phyloP scores from a whole-genome alignment of 2,113 vertebrate genomes.

The Candoia aspera region DNA sequence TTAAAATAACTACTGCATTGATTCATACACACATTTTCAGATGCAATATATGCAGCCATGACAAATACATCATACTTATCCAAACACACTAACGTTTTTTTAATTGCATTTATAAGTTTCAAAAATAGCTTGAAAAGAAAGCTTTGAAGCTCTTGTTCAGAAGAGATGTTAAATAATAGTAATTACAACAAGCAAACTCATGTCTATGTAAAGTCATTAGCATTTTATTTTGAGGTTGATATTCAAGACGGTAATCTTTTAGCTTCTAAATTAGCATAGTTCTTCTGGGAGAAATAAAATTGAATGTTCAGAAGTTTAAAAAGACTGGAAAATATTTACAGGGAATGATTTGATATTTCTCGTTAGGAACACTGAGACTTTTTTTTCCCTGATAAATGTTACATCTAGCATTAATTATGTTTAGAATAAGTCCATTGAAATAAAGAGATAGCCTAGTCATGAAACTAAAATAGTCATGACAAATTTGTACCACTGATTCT shows the following conservation, averaged over 20 bases:
- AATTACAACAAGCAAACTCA: slow-evolving; percentile 29
- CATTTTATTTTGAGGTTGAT: slow-evolving; percentile 42
- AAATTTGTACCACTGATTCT: not conserved
- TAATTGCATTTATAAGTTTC: not conserved
- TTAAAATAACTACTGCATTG: not conserved
- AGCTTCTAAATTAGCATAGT: slow-evolving; percentile 49
- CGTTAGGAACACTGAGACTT: not conserved
- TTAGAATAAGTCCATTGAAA: not conserved
- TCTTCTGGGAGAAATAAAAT: not conserved
- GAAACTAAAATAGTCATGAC: not conserved
- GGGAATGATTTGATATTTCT: not conserved
- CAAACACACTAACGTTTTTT: not conserved
- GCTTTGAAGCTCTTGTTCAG: slow-evolving; percentile 1
- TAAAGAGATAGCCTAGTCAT: not conserved
- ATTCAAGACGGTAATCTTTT: slow-evolving; percentile 34
- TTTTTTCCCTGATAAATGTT: not conserved
- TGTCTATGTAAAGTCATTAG: not conserved
- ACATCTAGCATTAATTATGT: not conserved
- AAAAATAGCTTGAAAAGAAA: not conserved
- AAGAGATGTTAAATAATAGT: slow-evolving; percentile 34
- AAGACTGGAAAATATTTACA: not conserved
- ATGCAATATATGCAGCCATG: not conserved
- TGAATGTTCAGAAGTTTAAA: not conserved
- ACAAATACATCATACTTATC: not conserved
- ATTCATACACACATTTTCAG: not conserved